Evolutionary conservation across 2,797 vertebrate genomes (phyloP).

Genomic region (Halcyon badia): DNA sequence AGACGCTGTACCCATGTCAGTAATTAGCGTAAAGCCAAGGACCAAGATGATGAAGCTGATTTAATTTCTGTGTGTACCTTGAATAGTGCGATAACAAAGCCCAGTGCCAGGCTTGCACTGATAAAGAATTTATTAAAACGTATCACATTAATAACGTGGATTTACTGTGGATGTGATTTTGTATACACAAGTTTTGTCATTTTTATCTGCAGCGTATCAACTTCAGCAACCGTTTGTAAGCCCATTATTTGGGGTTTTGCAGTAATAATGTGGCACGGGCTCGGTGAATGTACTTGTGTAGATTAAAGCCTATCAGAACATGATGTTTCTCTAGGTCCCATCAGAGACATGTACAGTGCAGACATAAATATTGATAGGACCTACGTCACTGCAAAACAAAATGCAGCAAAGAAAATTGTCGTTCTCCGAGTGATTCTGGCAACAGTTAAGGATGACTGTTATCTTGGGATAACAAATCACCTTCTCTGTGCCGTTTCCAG

Average conservation of each 20-base stretch:
- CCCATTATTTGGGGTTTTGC: background rate
- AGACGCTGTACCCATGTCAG: background rate
- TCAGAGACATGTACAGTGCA: background rate
- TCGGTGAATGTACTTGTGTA: background rate
- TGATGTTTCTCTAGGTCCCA: background rate
- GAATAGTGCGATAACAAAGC: background rate
- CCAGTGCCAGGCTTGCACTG: background rate
- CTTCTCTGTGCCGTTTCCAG: background rate
- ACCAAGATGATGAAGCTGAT: background rate
- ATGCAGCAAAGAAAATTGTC: background rate
- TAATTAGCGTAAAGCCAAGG: background rate
- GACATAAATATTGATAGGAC: background rate
- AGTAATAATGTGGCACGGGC: background rate
- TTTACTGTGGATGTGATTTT: background rate
- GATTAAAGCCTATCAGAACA: background rate
- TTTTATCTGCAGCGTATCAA: accelerated
- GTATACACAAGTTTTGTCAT: background rate
- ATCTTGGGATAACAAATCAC: background rate
- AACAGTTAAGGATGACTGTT: background rate
- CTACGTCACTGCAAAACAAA: accelerated
- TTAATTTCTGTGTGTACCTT: background rate
- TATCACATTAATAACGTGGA: background rate
- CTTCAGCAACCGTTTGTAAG: background rate
- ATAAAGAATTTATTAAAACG: background rate
- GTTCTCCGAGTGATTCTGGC: background rate